Evolutionary conservation across 2,888 invertebrate species (phyloP).

Genomic region (Mythimna vitellina): DNA sequence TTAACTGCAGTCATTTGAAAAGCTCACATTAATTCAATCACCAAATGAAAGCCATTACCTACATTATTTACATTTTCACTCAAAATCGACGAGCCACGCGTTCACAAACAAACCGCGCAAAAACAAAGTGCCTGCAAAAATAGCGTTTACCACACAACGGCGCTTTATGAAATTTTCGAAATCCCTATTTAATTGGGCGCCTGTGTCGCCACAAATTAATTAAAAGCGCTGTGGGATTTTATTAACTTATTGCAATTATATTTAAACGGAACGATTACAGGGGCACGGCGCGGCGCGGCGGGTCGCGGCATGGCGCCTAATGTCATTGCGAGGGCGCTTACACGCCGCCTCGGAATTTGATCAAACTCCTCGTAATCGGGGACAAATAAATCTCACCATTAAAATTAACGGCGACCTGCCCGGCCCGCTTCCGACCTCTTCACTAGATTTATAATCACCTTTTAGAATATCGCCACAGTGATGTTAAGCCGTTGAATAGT

Average conservation of each 20-base stretch:
- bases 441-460: conserved; percentile 86
- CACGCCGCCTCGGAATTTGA: conserved; percentile 80
- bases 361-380: conserved; percentile 84
- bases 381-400: conserved; percentile 87
- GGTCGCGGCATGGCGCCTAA: conserved; percentile 73
- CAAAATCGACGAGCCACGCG: conserved; percentile 67
- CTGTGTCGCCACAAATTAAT: conserved; percentile 86
- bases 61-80: conserved; percentile 71
- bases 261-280: conserved; percentile 84
- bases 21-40: conserved; percentile 67
- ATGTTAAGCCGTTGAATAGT: conserved; percentile 76
- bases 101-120: conserved; percentile 73
- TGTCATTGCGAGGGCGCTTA: conserved; percentile 76
- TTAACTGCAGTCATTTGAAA: conserved; percentile 59
- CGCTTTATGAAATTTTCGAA: conserved; percentile 81
- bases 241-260: conserved; percentile 89
- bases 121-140: conserved; percentile 74
- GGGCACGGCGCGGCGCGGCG: conserved; percentile 67
- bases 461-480: conserved; percentile 78
- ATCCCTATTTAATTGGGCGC: conserved; percentile 84
- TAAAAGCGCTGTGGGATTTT: conserved; percentile 84
- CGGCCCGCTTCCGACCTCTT: conserved; percentile 83
- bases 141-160: conserved; percentile 72
- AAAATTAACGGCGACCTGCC: conserved; percentile 83
- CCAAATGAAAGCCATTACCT: conserved; percentile 71